Percentiles rank a stretch among this genome's conserved stretches.
phyloP scores from a whole-genome alignment of 2,888 invertebrate genomes.

The Meloe dianella region DNA sequence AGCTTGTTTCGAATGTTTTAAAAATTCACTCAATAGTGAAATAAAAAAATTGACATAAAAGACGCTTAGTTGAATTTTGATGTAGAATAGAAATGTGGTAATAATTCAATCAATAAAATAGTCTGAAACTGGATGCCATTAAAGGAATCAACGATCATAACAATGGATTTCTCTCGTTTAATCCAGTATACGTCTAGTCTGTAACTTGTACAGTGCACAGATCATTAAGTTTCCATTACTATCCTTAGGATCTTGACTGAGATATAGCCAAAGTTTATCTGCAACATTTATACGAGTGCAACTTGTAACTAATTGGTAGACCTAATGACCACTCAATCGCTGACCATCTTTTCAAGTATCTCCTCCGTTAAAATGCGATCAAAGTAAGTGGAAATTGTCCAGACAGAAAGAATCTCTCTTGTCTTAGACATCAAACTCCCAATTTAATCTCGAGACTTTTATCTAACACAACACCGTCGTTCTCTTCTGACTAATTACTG shows the following conservation, averaged over 20 bases:
- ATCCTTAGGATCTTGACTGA: constrained; percentile 35
- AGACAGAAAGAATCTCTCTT: neutral
- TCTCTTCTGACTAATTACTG: constrained; percentile 36
- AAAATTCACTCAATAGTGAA: neutral
- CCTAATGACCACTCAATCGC: constrained; percentile 19
- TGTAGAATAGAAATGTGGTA: constrained; percentile 34
- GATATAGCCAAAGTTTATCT: constrained; percentile 26
- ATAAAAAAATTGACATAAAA: neutral
- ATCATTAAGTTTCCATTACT: constrained; percentile 41
- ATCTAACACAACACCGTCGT: constrained; percentile 32
- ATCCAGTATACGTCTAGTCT: constrained; percentile 43
- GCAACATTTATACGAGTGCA: constrained; percentile 23
- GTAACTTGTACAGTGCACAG: constrained; percentile 36
- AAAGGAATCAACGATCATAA: constrained; percentile 56
- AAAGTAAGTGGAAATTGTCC: neutral
- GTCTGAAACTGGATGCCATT: constrained; percentile 51
- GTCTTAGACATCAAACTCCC: constrained; percentile 3
- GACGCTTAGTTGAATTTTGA: neutral
- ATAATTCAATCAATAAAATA: constrained; percentile 46
- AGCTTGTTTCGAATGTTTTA: neutral
- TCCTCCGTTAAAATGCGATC: neutral
- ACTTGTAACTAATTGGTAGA: constrained; percentile 24
- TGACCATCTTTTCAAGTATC: neutral
- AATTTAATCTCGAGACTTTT: constrained; percentile 26
- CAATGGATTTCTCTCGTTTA: constrained; percentile 54